Evolutionary conservation across 2,113 vertebrate genomes (phyloP).

Genomic region (Aegotheles bennettii): DNA sequence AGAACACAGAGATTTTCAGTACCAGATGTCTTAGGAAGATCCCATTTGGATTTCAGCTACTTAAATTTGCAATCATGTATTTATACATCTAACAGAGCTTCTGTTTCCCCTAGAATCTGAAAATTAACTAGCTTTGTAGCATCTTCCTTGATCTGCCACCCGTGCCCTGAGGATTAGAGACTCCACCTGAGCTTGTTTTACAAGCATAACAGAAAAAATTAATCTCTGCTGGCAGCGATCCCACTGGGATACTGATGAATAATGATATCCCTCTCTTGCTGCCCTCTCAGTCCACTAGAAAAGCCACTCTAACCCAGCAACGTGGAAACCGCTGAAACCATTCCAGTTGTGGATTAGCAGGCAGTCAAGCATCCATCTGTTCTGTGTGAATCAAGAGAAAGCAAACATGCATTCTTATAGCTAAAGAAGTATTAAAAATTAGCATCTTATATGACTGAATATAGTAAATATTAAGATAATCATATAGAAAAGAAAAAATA

Average conservation of each 20-base stretch:
- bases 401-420: conserved; percentile 75
- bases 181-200: conserved; percentile 90
- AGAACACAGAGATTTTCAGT: conserved; percentile 75
- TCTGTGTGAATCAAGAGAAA: conserved; percentile 75
- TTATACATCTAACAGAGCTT: conserved; percentile 86
- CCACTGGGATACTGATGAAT: conserved; percentile 87
- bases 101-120: conserved; percentile 85
- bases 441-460: conserved; percentile 52
- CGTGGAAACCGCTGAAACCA: conserved; percentile 81
- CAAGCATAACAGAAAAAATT: conserved; percentile 89
- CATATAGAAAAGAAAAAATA: conserved; percentile 16
- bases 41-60: conserved; percentile 84
- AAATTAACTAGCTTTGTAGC: conserved; percentile 90
- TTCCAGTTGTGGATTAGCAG: conserved; percentile 88
- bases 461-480: conserved; percentile 30
- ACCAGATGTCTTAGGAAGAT: conserved; percentile 83
- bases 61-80: conserved; percentile 88
- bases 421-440: conserved; percentile 67
- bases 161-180: conserved; percentile 86
- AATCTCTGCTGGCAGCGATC: conserved; percentile 86
- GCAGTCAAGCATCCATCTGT: conserved; percentile 87
- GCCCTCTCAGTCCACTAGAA: conserved; percentile 87
- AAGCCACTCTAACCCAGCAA: conserved; percentile 85
- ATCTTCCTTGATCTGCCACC: conserved; percentile 89
- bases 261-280: conserved; percentile 86